These are phyloP conservation scores for Squalus acanthias DNA, from an alignment of 2,797 vertebrate species.

Conservation along the genomic window DNA sequence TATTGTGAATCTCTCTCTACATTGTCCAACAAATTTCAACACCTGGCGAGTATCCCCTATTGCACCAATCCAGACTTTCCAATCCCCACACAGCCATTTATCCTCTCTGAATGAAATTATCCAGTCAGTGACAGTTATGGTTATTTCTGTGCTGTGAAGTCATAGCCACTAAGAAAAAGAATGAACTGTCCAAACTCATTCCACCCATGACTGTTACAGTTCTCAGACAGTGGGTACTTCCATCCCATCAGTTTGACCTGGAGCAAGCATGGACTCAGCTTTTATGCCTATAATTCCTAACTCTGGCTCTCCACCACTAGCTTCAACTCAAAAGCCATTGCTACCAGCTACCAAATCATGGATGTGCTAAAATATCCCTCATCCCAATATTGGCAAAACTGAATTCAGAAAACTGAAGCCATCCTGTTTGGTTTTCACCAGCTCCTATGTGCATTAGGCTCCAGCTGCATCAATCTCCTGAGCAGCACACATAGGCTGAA, in stretches of 20 bases:
- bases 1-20: neutral
- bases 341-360: neutral
- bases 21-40: neutral
- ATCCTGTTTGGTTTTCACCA: neutral
- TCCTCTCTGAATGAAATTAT: neutral
- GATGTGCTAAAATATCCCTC: neutral
- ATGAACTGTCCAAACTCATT: neutral
- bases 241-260: no score
- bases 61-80: neutral
- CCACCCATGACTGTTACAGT: neutral
- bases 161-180: neutral
- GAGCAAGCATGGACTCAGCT: no score
- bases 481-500: no score
- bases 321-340: neutral
- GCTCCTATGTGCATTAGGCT: no score
- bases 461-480: no score
- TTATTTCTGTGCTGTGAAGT: neutral
- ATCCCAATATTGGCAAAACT: neutral
- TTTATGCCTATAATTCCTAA: no score
- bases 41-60: neutral
- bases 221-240: no score
- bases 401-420: neutral
- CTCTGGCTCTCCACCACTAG: no score
- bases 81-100: neutral
- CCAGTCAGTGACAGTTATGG: neutral